Evolutionary conservation across 2,113 vertebrate genomes (phyloP).

Genomic region (Edolisoma coerulescens): DNA sequence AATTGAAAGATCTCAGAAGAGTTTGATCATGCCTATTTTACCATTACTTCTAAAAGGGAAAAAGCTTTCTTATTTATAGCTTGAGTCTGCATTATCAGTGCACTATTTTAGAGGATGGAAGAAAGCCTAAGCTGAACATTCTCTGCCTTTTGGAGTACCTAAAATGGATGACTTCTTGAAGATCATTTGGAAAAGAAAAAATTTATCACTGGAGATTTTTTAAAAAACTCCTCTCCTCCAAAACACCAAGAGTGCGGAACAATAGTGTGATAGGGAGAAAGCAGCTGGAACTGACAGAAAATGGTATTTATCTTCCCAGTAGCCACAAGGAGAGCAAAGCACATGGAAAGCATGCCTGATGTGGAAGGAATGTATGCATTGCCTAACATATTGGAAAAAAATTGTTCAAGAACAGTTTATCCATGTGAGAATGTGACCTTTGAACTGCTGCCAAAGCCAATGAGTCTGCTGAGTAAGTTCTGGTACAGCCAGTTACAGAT

Average conservation of each 20-base stretch:
- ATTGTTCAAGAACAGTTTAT: constrained; percentile 35
- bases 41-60: neutral
- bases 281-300: neutral
- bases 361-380: constrained; percentile 45
- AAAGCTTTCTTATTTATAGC: neutral
- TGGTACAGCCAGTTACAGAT: constrained; percentile 25
- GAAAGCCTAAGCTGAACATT: neutral
- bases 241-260: neutral
- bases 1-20: neutral
- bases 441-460: constrained; percentile 45
- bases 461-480: constrained; percentile 10
- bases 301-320: constrained; percentile 4
- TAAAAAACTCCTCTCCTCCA: neutral
- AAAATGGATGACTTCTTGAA: neutral
- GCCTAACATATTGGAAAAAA: constrained; percentile 35
- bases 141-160: neutral
- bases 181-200: neutral
- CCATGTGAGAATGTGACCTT: constrained; percentile 37
- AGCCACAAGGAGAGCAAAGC: constrained; percentile 28
- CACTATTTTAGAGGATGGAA: neutral
- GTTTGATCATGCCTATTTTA: neutral
- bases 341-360: constrained; percentile 33
- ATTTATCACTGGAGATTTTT: neutral
- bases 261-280: neutral
- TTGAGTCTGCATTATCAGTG: neutral